Evolutionary conservation across 2,797 vertebrate genomes (phyloP), one percentile per base, ranked within the genome.

Genomic region (Phyllotis vaccarum): DNA sequence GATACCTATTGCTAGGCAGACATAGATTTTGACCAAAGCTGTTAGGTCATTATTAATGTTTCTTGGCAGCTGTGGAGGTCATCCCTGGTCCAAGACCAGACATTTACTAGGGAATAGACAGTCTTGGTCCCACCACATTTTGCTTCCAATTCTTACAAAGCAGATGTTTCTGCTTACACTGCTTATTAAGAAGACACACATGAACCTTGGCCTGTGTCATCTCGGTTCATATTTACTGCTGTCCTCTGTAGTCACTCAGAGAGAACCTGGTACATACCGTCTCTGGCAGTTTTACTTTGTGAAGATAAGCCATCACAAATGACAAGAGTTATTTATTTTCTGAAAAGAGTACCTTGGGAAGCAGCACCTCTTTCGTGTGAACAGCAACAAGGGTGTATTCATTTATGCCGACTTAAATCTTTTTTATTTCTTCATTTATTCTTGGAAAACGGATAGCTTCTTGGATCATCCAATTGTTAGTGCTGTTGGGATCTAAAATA

Each of bases 331-430:
- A 62, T 31, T 81, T 19, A 14, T 88, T 62, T 93, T 74, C 93
- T 94, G 70, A 95, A 95, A 95, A 94, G 72, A 95, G 89, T 68
- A 93, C 75, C 74, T 96, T 95, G 91, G 79, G 74, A 94, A 96
- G 94, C 91, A 93, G 75, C n/a, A n/a, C n/a, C n/a, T n/a, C n/a
- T n/a, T n/a, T n/a, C n/a, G n/a, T n/a, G n/a, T n/a, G n/a, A n/a
- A n/a, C n/a, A n/a, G n/a, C n/a, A n/a, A n/a, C 94, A 52, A 94
- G 81, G 46, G 70, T 74, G 49, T 95, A 87, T 97, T 96, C 96
- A 85, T 94, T 93, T 90, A 90, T 37, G 88, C 95, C 89, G 2
- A 70, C 80, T 68, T 93, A 80, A 86, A 83, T 97, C 87, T 95
- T 74, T 94, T 90, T 94, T 96, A 40, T 93, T 90, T 34, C 46